Conservation (phyloP, 2,797 vertebrate species). For the Hephaestus fuliginosus region DNA sequence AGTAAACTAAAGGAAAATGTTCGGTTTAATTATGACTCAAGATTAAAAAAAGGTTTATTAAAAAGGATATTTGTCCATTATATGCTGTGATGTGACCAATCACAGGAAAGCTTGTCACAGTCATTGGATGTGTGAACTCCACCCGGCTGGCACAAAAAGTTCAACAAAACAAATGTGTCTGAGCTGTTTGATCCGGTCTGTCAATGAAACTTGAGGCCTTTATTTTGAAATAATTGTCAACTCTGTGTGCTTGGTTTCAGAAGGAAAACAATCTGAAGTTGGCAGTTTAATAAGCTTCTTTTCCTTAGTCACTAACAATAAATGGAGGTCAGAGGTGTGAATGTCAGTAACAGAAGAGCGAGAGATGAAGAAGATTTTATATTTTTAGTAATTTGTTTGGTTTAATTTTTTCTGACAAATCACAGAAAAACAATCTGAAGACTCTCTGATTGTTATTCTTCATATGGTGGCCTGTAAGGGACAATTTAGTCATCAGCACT, state of each 20-base stretch:
- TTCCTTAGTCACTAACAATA: neutral
- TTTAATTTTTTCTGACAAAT: neutral
- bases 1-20: neutral
- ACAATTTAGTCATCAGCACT: constrained; percentile 35
- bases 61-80: neutral
- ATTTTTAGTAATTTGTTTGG: neutral
- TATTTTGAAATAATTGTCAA: constrained; percentile 6
- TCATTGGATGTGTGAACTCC: neutral
- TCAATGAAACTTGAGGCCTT: neutral
- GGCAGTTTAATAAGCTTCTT: neutral
- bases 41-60: neutral
- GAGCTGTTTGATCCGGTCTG: neutral
- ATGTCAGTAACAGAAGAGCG: neutral
- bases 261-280: neutral
- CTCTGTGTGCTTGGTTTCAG: too few species aligned
- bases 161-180: neutral
- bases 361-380: neutral
- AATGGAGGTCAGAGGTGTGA: neutral
- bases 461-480: constrained; percentile 30
- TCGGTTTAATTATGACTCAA: neutral
- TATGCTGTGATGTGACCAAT: neutral
- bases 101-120: neutral
- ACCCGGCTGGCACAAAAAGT: neutral
- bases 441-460: neutral
- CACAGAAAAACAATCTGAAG: neutral